These are phyloP conservation scores for Neopipo cinnamomea DNA, from an alignment of 2,113 vertebrate genomes.

Conservation along the genomic window DNA sequence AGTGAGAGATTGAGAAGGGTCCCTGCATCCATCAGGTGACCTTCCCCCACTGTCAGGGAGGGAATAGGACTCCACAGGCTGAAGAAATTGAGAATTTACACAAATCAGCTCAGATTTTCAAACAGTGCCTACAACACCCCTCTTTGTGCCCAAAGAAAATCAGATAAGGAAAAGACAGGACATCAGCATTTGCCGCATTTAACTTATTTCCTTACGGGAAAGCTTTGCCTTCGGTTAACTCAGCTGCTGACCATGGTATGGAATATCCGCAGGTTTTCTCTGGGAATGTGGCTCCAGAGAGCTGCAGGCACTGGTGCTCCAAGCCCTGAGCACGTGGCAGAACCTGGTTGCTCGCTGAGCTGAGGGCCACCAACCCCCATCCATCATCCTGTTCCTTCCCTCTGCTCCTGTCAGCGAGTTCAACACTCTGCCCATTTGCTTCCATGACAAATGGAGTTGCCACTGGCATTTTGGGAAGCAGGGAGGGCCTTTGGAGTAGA, in stretches of 20 bases:
- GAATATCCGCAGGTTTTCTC: neutral
- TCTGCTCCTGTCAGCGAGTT: neutral
- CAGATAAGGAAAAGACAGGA: neutral
- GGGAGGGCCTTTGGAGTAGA: neutral
- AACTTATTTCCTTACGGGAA: neutral
- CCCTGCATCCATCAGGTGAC: neutral
- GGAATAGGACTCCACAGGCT: accelerated
- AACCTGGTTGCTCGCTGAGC: neutral
- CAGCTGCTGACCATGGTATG: neutral
- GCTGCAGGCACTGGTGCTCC: neutral
- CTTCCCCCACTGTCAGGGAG: neutral
- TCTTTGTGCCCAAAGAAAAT: neutral
- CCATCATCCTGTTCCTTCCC: neutral
- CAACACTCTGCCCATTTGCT: neutral
- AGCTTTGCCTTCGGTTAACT: neutral
- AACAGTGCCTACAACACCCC: neutral
- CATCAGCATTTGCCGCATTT: neutral
- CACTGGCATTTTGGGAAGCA: neutral
- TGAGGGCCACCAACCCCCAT: neutral
- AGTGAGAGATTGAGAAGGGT: neutral
- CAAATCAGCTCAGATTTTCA: neutral
- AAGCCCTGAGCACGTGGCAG: neutral
- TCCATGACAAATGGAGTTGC: neutral
- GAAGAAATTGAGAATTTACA: neutral
- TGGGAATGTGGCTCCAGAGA: neutral